A percentile compares a stretch with the other conserved stretches of the same genome.
These are phyloP conservation scores for Hirtodrosophila duncani DNA, from an alignment of 2,888 invertebrate genomes.

Conservation along the genomic window DNA sequence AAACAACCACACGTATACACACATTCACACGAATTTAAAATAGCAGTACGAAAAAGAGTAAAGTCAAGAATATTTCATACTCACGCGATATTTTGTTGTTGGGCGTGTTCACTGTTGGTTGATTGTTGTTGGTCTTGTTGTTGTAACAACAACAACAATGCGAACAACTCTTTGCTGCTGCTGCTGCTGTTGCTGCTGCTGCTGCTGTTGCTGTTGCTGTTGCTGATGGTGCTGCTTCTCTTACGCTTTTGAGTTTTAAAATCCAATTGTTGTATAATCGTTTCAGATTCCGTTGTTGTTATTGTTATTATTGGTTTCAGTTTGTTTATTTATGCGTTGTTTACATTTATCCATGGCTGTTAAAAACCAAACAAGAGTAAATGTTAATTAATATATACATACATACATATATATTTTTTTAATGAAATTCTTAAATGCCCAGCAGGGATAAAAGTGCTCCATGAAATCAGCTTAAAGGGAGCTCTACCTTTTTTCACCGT, in stretches of 20 bases:
- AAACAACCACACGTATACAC: constrained; percentile 3
- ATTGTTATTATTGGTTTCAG: constrained; percentile 9
- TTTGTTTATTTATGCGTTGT: constrained; percentile 31
- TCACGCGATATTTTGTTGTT: constrained; percentile 53
- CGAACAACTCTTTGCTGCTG: constrained; percentile 1
- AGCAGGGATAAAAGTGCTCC: too few relatives aligned
- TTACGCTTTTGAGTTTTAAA: constrained; percentile 8
- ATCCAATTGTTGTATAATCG: constrained; percentile 19
- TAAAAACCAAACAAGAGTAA: constrained; percentile 7
- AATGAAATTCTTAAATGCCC: too few relatives aligned
- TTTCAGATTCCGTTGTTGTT: constrained; percentile 23
- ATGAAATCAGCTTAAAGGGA: too few relatives aligned
- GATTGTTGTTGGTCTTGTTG: constrained; percentile 28
- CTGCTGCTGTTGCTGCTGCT: constrained; percentile 8
- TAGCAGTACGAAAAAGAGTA: not conserved
- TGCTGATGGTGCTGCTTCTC: constrained; percentile 25
- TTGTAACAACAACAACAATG: too few relatives aligned
- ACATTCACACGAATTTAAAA: not conserved
- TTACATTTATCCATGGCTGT: constrained; percentile 57
- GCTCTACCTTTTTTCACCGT: too few relatives aligned
- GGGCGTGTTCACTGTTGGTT: constrained; percentile 14
- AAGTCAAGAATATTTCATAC: constrained; percentile 24
- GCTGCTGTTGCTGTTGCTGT: constrained; percentile 26
- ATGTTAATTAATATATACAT: too few relatives aligned
- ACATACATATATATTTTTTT: too few relatives aligned